These are phyloP conservation scores for Stenotaenia linearis DNA, from an alignment of 2,888 invertebrate genomes.

Conservation along the genomic window DNA sequence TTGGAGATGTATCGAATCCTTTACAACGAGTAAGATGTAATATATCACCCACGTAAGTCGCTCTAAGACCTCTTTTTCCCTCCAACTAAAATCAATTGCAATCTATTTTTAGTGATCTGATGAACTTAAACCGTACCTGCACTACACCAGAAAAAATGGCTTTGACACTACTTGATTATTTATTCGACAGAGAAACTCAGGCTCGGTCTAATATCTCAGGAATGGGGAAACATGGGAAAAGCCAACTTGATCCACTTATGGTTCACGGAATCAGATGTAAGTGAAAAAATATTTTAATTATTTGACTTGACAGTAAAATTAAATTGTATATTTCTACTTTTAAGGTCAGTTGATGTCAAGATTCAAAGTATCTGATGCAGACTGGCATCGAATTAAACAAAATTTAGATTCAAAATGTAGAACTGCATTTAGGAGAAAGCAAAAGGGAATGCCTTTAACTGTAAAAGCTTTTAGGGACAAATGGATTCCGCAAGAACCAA, in stretches of 20 bases:
- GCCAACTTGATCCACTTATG: conserved; percentile 53
- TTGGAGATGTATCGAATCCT: conserved; percentile 51
- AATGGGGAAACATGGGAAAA: conserved; percentile 53
- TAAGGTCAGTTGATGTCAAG: conserved; percentile 49
- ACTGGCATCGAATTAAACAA: conserved; percentile 54
- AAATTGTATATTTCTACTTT: not conserved
- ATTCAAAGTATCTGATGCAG: conserved; percentile 50
- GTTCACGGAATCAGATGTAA: conserved; percentile 39
- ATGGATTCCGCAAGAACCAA: conserved; percentile 11
- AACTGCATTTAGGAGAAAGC: conserved; percentile 45
- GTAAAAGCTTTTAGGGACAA: conserved; percentile 34
- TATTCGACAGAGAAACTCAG: conserved; percentile 53
- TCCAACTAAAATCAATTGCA: not conserved
- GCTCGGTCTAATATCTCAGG: conserved; percentile 54
- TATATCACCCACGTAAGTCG: conserved; percentile 49
- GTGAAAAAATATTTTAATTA: not conserved
- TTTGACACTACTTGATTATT: conserved; percentile 52
- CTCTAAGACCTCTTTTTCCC: not conserved
- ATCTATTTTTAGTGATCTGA: conserved; percentile 43
- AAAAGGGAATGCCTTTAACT: conserved; percentile 34
- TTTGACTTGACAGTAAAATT: not conserved
- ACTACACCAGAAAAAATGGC: conserved; percentile 54
- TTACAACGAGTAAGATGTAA: conserved; percentile 51
- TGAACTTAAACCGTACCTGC: conserved; percentile 52
- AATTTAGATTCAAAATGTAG: conserved; percentile 55